A percentile compares a stretch with the other conserved stretches of the same genome.
Evolutionary conservation across 2,113 vertebrate genomes (phyloP).

Genomic region (Drymodes brunneopygia): DNA sequence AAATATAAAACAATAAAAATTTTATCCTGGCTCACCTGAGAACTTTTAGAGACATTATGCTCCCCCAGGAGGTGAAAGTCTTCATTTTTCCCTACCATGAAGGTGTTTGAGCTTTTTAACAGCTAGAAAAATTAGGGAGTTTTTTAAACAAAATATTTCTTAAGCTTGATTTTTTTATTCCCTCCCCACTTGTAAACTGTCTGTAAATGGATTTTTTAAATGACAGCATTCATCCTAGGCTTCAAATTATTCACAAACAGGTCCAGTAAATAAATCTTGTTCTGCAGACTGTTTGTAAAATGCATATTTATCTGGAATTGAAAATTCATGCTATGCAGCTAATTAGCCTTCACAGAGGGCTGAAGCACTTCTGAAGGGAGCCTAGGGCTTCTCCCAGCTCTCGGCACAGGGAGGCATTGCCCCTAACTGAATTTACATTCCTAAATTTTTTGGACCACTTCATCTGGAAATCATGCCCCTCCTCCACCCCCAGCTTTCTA

Average conservation of each 20-base stretch:
- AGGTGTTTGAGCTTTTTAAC: background rate
- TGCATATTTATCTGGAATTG: background rate
- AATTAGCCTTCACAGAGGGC: conserved; percentile 22
- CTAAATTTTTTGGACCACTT: background rate
- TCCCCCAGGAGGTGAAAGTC: background rate
- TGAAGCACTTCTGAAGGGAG: background rate
- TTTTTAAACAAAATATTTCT: background rate
- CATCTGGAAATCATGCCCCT: background rate
- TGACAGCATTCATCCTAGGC: background rate
- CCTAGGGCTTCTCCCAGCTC: background rate
- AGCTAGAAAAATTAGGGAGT: background rate
- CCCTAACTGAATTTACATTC: background rate
- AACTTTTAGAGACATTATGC: background rate
- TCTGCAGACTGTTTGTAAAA: conserved; percentile 12
- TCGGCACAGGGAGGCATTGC: background rate
- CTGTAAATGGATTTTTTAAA: background rate
- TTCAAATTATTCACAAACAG: conserved; percentile 7
- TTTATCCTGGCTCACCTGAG: background rate
- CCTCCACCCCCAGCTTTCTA: background rate
- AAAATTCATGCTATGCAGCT: background rate
- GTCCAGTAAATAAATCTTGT: background rate
- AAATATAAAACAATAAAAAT: background rate
- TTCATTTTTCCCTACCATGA: background rate
- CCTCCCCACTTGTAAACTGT: background rate
- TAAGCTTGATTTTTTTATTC: background rate